Evolutionary conservation across 2,888 invertebrate species (phyloP).

Genomic region (Tenthredo mesomela): DNA sequence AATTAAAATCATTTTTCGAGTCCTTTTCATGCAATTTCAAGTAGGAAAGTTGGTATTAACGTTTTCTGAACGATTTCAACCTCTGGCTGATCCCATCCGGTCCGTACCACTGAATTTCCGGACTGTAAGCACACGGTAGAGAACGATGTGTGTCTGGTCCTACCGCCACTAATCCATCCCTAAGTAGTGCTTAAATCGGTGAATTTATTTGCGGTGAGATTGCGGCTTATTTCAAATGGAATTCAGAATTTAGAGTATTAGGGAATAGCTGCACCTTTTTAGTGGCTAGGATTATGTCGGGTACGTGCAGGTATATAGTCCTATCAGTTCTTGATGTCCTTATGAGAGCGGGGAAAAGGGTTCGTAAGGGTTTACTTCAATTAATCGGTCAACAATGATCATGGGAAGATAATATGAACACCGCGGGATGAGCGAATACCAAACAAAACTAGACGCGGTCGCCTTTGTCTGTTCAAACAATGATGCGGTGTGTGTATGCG

Average conservation of each 20-base stretch:
- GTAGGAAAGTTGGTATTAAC: neutral
- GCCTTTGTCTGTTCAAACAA: neutral
- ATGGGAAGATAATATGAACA: neutral
- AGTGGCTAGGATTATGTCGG: neutral
- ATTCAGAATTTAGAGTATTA: neutral
- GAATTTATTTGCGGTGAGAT: slow-evolving; percentile 4
- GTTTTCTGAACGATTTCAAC: neutral
- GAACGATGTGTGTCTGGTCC: neutral
- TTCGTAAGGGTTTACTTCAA: neutral
- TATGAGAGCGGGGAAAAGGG: neutral
- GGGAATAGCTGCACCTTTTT: neutral
- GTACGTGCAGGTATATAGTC: neutral
- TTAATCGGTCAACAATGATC: neutral
- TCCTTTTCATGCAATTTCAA: neutral
- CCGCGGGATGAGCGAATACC: neutral
- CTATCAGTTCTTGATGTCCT: neutral
- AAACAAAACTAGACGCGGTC: neutral
- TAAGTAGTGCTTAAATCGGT: neutral
- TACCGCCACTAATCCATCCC: neutral
- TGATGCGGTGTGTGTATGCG: neutral
- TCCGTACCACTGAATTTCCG: neutral
- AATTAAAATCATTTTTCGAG: neutral
- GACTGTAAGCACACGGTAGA: neutral
- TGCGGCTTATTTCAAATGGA: neutral
- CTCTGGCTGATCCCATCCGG: neutral